phyloP scores from a whole-genome alignment of 1,140 invertebrate species.

The Heliconius melpomene region DNA sequence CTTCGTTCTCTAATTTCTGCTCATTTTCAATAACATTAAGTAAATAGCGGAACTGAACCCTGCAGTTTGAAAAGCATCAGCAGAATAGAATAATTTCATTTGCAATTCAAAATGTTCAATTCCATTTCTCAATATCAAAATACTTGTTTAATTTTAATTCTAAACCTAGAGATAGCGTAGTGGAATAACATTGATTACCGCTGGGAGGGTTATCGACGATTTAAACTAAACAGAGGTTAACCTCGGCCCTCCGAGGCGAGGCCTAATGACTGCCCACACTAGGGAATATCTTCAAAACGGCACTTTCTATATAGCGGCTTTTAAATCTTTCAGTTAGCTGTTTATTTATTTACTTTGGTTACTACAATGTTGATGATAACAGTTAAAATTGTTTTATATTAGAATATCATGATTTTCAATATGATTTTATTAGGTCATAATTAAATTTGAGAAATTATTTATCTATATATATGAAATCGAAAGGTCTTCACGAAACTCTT shows the following conservation, averaged over 20 bases:
- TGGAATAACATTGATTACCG: conserved; percentile 36
- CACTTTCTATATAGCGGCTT: not conserved
- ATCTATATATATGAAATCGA: too few relatives aligned
- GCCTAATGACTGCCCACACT: conserved; percentile 34
- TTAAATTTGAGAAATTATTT: too few relatives aligned
- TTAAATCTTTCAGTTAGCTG: not conserved
- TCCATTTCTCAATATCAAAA: conserved; percentile 9
- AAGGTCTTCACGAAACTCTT: too few relatives aligned
- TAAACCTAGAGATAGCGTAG: conserved; percentile 22
- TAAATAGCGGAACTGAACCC: too few relatives aligned
- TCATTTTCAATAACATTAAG: too few relatives aligned
- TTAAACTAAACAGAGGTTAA: conserved; percentile 41
- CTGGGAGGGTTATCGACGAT: conserved; percentile 38
- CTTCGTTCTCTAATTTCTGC: too few relatives aligned
- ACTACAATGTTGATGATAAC: too few relatives aligned
- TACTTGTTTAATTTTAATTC: conserved; percentile 24
- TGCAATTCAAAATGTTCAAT: not conserved
- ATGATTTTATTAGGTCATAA: too few relatives aligned
- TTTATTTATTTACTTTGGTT: not conserved
- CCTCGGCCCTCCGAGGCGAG: conserved; percentile 34
- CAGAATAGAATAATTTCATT: not conserved
- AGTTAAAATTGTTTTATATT: too few relatives aligned
- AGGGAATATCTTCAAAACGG: conserved; percentile 26
- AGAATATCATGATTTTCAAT: too few relatives aligned
- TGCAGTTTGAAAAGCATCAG: not conserved